Evolutionary conservation across 2,888 invertebrate species (phyloP).

Genomic region (Zele albiditarsus): DNA sequence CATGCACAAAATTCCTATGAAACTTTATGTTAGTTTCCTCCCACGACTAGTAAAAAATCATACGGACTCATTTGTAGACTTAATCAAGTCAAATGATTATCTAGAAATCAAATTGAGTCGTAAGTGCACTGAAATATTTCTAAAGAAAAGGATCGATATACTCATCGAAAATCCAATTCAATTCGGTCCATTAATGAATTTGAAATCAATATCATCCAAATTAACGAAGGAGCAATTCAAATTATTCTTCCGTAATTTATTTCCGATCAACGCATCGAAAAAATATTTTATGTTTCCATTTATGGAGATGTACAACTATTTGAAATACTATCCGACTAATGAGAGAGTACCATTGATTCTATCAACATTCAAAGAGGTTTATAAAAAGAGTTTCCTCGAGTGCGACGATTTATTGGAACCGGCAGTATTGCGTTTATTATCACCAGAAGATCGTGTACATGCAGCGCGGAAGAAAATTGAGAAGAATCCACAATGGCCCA

Average conservation of each 20-base stretch:
- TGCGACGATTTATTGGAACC: slow-evolving; percentile 45
- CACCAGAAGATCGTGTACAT: slow-evolving; percentile 54
- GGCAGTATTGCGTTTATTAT: slow-evolving; percentile 54
- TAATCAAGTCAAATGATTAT: slow-evolving; percentile 39
- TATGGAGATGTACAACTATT: slow-evolving; percentile 40
- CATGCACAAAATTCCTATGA: slow-evolving; percentile 38
- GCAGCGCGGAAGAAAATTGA: slow-evolving; percentile 57
- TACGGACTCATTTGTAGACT: slow-evolving; percentile 54
- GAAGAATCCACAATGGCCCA: slow-evolving; percentile 26
- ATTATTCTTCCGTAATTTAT: slow-evolving; percentile 53
- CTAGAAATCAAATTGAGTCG: slow-evolving; percentile 50
- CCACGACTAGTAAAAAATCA: slow-evolving; percentile 57
- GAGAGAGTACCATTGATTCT: slow-evolving; percentile 50
- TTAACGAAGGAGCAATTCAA: slow-evolving; percentile 53
- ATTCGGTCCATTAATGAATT: slow-evolving; percentile 53
- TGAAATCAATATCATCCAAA: slow-evolving; percentile 51
- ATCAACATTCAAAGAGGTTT: slow-evolving; percentile 55
- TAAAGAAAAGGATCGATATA: slow-evolving; percentile 55
- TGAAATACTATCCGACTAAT: slow-evolving; percentile 56
- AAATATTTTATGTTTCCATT: slow-evolving; percentile 38
- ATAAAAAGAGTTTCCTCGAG: slow-evolving; percentile 52
- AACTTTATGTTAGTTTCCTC: slow-evolving; percentile 51
- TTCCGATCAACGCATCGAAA: slow-evolving; percentile 44
- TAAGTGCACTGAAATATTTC: slow-evolving; percentile 53
- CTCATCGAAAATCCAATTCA: slow-evolving; percentile 53